Conservation (phyloP, 2,797 vertebrate genomes). For the Acomys russatus region DNA sequence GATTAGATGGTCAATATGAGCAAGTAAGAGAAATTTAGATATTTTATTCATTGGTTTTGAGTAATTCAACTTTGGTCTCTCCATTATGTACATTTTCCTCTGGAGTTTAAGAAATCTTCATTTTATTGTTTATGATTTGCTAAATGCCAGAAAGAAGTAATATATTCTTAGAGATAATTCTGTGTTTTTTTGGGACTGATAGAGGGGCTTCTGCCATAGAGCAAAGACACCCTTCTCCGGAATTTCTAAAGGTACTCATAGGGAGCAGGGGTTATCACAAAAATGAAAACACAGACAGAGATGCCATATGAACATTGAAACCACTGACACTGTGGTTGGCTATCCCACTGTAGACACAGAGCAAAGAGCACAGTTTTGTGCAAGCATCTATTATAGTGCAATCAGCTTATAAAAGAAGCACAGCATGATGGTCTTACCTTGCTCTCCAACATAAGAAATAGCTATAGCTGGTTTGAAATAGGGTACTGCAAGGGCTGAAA, state of each 20-base stretch:
- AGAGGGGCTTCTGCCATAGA: not conserved
- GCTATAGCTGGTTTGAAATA: not conserved
- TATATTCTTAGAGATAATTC: not conserved
- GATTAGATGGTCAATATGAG: not conserved
- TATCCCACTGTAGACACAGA: not conserved
- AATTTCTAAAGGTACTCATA: not conserved
- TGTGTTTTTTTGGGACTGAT: not conserved
- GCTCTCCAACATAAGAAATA: not conserved
- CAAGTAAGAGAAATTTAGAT: not conserved
- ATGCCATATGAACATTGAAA: not conserved
- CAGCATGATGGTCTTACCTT: not conserved
- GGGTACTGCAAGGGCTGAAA: not conserved
- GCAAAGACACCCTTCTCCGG: not conserved
- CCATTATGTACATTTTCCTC: not conserved
- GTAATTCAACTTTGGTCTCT: not conserved
- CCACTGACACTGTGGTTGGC: not conserved
- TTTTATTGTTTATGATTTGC: not conserved
- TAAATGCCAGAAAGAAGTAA: not conserved
- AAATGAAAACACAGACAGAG: not conserved
- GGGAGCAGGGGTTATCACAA: not conserved
- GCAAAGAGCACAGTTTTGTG: rapidly evolving
- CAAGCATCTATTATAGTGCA: not conserved
- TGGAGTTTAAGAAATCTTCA: not conserved
- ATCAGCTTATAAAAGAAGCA: not conserved
- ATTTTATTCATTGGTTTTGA: not conserved